Conservation (phyloP, 37 sponge, comb jelly and placozoan genomes). For the Beroe ovata region DNA sequence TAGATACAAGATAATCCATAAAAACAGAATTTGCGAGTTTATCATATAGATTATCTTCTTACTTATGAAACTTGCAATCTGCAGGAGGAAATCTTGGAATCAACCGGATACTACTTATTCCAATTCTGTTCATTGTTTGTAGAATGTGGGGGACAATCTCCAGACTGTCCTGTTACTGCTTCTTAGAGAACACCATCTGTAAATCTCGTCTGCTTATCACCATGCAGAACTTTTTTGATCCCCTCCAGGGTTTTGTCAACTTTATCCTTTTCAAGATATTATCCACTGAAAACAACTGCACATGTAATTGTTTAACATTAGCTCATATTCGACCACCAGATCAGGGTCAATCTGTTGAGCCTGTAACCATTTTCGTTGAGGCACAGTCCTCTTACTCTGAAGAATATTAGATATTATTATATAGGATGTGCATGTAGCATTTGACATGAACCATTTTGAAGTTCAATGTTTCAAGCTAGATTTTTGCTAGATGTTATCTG, state of each 20-base stretch:
- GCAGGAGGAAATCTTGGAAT: not conserved
- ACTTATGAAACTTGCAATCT: too few relatives aligned
- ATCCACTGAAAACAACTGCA: not conserved
- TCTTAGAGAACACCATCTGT: not conserved
- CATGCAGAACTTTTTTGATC: not conserved
- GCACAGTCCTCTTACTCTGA: not conserved
- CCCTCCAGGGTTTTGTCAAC: conserved; percentile 49
- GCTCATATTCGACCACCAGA: not conserved
- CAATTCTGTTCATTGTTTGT: not conserved
- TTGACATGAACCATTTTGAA: too few relatives aligned
- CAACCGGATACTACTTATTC: conserved; percentile 17
- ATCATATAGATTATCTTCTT: too few relatives aligned
- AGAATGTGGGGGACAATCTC: conserved; percentile 11
- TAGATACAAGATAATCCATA: too few relatives aligned
- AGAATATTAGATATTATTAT: not conserved
- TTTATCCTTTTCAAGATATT: conserved; percentile 13
- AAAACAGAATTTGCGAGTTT: too few relatives aligned
- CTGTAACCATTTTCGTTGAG: not conserved
- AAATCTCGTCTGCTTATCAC: not conserved
- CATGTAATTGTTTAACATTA: not conserved
- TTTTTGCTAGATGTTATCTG: too few relatives aligned
- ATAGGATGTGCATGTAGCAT: too few relatives aligned
- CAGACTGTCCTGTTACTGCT: conserved; percentile 4
- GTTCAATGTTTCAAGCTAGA: too few relatives aligned
- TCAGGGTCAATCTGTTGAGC: not conserved